Evolutionary conservation across 2,888 invertebrate species (phyloP), one percentile per base, ranked within the genome.

Genomic region (Vandiemenella viatica): DNA sequence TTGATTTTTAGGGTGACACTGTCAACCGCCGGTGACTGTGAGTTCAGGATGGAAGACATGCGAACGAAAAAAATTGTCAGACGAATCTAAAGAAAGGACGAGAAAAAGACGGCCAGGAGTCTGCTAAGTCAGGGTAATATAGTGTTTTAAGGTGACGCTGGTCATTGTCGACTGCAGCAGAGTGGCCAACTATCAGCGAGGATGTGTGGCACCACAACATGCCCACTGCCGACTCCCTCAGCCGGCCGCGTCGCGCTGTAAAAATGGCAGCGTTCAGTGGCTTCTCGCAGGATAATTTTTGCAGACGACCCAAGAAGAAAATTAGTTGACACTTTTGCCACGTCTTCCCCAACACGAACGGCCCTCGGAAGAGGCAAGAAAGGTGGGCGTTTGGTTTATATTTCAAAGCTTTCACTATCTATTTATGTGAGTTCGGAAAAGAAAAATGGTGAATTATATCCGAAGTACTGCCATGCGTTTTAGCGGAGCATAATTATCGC

Each of bases 1-100:
- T 75, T 75, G 75, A 75, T 75, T 75, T 75, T 75, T 74, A 72
- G 74, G 74, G 74, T 74, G 74, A 75, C 75, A 74, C 71, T 75
- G 74, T 73, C 73, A 74, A 73, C 71, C 66, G 67, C 65, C 69
- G 69, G 67, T 67, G 65, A 65, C 67, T 67, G 62, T 57, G 68
- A 67, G 67, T 70, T 68, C 63, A 65, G 68, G 65, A 68, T 67
- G 67, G 65, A 64, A 66, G 67, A 66, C 65, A 66, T 65, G 65
- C 63, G 66, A 68, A 63, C 64, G 60, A 60, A 66, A 64, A 68
- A 69, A 67, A 51, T 50, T 48, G 49, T 44, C 48, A 45, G 48
- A 23, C 45, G 38, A 50, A 49, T 52, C 47, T 52, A 50, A 50
- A 43, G 45, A 48, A 50, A 50, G 49, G 43, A 48, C 32, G 18